phyloP scores from a whole-genome alignment of 2,888 invertebrate genomes.

The Brachycybe producta region DNA sequence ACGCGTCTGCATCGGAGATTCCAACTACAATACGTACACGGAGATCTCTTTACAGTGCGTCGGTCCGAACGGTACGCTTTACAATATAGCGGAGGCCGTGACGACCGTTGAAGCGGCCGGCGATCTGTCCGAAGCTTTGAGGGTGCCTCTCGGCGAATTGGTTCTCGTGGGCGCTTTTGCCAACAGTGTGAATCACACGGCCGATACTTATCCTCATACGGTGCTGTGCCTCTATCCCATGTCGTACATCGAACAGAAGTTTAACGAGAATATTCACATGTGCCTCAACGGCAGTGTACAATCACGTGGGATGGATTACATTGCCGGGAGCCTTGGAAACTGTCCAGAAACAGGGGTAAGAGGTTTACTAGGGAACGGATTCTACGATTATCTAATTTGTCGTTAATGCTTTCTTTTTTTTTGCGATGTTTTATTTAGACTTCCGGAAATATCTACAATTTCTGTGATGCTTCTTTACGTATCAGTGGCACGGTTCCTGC shows the following conservation, averaged over 20 bases:
- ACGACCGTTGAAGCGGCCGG: constrained; percentile 62
- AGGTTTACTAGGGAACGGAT: constrained; percentile 20
- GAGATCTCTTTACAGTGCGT: constrained; percentile 86
- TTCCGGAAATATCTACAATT: constrained; percentile 78
- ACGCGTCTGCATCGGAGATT: constrained; percentile 85
- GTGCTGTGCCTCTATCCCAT: constrained; percentile 88
- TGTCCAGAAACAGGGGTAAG: constrained; percentile 70
- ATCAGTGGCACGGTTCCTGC: constrained; percentile 81
- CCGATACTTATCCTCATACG: constrained; percentile 67
- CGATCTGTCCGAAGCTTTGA: constrained; percentile 41
- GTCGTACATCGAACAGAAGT: constrained; percentile 77
- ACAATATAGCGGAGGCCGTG: constrained; percentile 86
- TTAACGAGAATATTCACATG: constrained; percentile 92
- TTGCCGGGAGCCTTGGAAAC: constrained; percentile 80
- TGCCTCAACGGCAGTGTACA: constrained; percentile 91
- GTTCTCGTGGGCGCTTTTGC: constrained; percentile 80
- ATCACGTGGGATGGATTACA: constrained; percentile 80
- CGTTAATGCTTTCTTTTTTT: constrained; percentile 20
- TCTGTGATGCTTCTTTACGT: constrained; percentile 82
- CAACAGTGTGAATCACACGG: constrained; percentile 73
- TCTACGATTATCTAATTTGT: too few species aligned
- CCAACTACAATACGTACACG: constrained; percentile 90
- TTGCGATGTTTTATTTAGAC: constrained; percentile 39
- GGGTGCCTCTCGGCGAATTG: constrained; percentile 62
- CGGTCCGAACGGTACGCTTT: constrained; percentile 48